Evolutionary conservation across 2,113 vertebrate species (phyloP), one percentile per base, ranked within the genome.

Genomic region (Aptenodytes patagonicus): DNA sequence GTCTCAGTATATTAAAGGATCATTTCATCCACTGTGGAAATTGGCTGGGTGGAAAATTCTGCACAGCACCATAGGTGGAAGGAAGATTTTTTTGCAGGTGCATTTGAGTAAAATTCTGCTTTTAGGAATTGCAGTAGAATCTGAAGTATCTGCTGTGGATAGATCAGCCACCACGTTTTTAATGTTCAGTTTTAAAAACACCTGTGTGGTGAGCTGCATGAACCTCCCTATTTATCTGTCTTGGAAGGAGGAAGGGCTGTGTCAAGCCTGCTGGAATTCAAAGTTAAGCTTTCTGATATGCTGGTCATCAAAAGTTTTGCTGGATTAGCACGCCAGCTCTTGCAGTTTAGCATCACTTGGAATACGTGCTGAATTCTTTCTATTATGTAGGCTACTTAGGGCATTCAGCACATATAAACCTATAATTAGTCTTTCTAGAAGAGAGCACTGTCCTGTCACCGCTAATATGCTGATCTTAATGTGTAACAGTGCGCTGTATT

Each of bases 251-350:
- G 87, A 85, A 89, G 7, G 61, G 65, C 69, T 91, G 80, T 92
- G 83, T 51, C 69, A 64, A 71, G 14, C 47, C 61, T 64, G 49
- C 81, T 89, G 83, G 72, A 92, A 89, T 58, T 84, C 61, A 13
- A 31, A 91, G 65, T 65, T 87, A 69, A 89, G 28, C 55, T 89
- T 91, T 82, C 89, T 68, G 44, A 79, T 76, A 65, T 51, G n/a
- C 71, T 92, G 90, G 42, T 29, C 87, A 86, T 93, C 75, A 85
- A 14, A 91, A 91, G 78, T 93, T 91, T 77, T 60, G 66, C 70
- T 64, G 82, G 87, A 83, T 91, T 60, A 77, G 49, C 9, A 2
- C 42, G 40, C 42, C 91, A 87, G 78, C 87, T 83, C 70, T 75
- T 54, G 89, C 57, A 51, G 57, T 87, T 93, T 17, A 83, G 49